Percentiles rank a stretch among this genome's conserved stretches.
Conservation (phyloP, 2,113 vertebrate species). For the Microtus ochrogaster region DNA sequence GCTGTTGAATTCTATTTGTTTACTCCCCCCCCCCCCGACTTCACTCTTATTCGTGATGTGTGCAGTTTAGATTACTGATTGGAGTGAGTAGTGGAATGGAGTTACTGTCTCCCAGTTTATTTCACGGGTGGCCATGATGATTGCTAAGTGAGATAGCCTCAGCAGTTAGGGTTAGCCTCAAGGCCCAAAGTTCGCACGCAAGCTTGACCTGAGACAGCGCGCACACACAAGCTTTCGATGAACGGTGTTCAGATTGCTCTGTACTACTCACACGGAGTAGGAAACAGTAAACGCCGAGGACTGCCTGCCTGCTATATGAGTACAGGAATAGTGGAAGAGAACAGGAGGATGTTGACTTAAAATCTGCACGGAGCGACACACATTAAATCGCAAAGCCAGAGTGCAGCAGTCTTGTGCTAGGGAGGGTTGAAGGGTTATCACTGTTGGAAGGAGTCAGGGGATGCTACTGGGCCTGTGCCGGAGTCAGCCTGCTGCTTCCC, state of each 20-base stretch:
- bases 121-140: background rate
- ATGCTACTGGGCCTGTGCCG: background rate
- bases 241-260: background rate
- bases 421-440: background rate
- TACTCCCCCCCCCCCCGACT: rapidly evolving
- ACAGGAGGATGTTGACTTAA: background rate
- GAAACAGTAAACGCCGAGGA: background rate
- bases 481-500: background rate
- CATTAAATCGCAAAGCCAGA: background rate
- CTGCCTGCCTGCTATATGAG: background rate
- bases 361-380: background rate
- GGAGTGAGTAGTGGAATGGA: background rate
- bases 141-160: background rate
- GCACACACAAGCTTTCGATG: background rate
- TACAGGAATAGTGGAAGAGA: background rate
- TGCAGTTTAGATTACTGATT: background rate
- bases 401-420: no score
- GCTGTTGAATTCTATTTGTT: background rate
- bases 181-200: background rate
- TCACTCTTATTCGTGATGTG: background rate
- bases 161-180: background rate
- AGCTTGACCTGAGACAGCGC: background rate
- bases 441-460: background rate
- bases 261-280: no score
- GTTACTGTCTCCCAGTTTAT: background rate